Evolutionary conservation across 2,797 vertebrate genomes (phyloP).

Genomic region (Arremon brunneinucha): DNA sequence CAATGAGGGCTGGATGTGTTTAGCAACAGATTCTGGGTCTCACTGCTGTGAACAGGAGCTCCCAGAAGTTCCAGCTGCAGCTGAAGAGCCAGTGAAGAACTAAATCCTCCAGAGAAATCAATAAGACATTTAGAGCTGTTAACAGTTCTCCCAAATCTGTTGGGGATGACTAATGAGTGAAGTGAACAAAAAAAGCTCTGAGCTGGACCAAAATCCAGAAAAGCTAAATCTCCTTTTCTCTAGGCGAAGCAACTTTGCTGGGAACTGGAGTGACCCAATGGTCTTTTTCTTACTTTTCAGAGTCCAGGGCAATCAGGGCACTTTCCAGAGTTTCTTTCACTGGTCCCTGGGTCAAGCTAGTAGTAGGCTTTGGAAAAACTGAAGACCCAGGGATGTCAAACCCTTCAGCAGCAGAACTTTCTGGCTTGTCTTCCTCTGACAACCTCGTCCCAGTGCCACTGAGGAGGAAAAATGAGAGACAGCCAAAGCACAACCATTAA

Average conservation of each 20-base stretch:
- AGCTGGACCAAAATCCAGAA: background rate
- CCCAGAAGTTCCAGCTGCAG: background rate
- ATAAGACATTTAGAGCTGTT: background rate
- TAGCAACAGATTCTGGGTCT: background rate
- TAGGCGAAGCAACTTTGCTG: background rate
- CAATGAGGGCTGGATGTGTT: fast-evolving
- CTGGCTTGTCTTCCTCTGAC: slow-evolving; percentile 82
- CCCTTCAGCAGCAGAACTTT: slow-evolving; percentile 75
- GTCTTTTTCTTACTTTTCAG: slow-evolving; percentile 85
- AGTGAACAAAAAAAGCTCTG: background rate
- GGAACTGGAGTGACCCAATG: background rate
- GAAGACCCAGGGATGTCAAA: slow-evolving; percentile 74
- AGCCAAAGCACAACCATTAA: slow-evolving; percentile 23
- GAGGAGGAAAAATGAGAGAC: background rate
- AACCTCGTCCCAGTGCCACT: slow-evolving; percentile 58
- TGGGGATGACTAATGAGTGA: background rate
- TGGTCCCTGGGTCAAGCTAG: slow-evolving; percentile 75
- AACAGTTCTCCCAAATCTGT: background rate
- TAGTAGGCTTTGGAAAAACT: slow-evolving; percentile 63
- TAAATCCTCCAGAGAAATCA: background rate
- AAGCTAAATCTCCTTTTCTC: background rate
- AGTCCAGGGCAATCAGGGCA: slow-evolving; percentile 90
- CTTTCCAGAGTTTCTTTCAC: slow-evolving; percentile 93
- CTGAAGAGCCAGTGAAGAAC: background rate
- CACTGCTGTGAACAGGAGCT: background rate